phyloP scores from a whole-genome alignment of 2,797 vertebrate genomes.

The Phaenicophaeus curvirostris region DNA sequence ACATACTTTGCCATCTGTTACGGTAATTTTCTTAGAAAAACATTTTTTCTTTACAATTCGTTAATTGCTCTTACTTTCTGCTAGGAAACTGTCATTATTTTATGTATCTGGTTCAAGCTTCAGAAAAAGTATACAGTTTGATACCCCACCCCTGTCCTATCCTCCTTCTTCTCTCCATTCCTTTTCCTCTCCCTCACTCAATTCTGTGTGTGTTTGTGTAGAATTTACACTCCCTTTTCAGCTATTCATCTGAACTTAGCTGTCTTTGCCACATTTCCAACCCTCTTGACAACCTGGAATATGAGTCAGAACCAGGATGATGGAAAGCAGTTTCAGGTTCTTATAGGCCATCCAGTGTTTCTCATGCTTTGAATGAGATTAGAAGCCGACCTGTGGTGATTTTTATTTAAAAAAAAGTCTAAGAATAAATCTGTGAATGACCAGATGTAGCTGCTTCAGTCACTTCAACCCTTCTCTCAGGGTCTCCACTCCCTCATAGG shows the following conservation, averaged over 20 bases:
- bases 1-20: slow-evolving; percentile 40
- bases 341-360: background rate
- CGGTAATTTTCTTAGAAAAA: slow-evolving; percentile 12
- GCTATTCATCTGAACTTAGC: background rate
- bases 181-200: background rate
- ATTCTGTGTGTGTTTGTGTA: background rate
- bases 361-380: background rate
- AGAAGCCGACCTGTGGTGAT: background rate
- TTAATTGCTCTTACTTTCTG: background rate
- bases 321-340: background rate
- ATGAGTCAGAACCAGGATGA: background rate
- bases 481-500: background rate
- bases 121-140: background rate
- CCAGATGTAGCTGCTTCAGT: background rate
- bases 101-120: background rate
- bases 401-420: background rate
- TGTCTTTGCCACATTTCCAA: background rate
- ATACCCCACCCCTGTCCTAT: too few species aligned
- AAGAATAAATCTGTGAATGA: background rate
- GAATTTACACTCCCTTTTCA: background rate
- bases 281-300: background rate
- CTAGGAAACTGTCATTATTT: background rate
- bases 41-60: background rate
- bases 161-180: background rate
- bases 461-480: background rate